A percentile compares a stretch with the other conserved stretches of the same genome.
Evolutionary conservation across 1,140 invertebrate species (phyloP).

Genomic region (Triops cancriformis): DNA sequence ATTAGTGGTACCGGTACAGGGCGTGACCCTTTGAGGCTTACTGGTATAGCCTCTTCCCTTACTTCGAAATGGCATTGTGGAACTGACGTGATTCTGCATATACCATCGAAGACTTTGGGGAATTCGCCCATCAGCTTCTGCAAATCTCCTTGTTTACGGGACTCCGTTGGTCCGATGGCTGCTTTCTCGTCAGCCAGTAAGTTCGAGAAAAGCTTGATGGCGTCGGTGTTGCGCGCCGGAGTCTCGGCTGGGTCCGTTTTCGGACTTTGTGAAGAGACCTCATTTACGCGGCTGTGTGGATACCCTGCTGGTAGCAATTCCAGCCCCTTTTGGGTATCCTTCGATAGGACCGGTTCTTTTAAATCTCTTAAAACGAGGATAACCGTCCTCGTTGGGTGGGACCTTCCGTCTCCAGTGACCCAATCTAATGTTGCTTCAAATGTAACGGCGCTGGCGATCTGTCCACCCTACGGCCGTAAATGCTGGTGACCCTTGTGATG

Average conservation of each 20-base stretch:
- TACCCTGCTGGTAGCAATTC: not conserved
- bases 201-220: not conserved
- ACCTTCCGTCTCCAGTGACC: not conserved
- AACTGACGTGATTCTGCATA: not conserved
- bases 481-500: not conserved
- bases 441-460: not conserved
- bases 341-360: not conserved
- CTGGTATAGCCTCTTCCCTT: conserved; percentile 16
- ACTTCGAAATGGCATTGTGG: not conserved
- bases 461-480: not conserved
- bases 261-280: not conserved
- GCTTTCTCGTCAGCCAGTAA: not conserved
- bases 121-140: not conserved
- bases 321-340: not conserved
- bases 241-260: not conserved
- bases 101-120: conserved; percentile 13
- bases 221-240: not conserved
- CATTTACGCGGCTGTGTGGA: not conserved
- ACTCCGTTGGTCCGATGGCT: not conserved
- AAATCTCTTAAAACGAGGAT: not conserved
- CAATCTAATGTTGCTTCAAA: not conserved
- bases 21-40: no score
- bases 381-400: not conserved
- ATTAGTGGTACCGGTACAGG: no score
- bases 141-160: not conserved